Evolutionary conservation across 2,888 invertebrate species (phyloP).

Genomic region (Melipona beecheii): DNA sequence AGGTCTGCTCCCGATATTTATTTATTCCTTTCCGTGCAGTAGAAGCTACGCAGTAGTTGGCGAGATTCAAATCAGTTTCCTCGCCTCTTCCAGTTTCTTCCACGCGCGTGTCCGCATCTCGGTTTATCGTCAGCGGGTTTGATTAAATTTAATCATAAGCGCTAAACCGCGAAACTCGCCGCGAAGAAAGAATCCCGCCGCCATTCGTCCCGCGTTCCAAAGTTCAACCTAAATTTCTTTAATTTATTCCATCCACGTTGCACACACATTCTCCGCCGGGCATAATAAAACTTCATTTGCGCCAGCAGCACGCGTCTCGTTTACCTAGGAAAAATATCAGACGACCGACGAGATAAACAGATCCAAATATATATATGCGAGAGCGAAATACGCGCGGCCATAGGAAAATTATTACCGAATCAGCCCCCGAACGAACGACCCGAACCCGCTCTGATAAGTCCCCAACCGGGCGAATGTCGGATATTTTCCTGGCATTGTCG

Average conservation of each 20-base stretch:
- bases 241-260: not conserved
- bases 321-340: not conserved
- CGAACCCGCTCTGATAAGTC: conserved; percentile 15
- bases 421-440: not conserved
- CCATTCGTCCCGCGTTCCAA: too few species aligned
- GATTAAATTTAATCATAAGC: not conserved
- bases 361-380: not conserved
- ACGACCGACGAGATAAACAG: too few species aligned
- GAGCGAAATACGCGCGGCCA: not conserved
- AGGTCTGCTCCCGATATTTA: not conserved
- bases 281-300: not conserved
- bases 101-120: not conserved
- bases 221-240: not conserved
- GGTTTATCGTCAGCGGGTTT: not conserved
- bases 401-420: conserved; percentile 19
- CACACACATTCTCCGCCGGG: not conserved
- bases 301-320: not conserved
- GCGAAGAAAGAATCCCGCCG: too few species aligned
- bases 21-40: not conserved
- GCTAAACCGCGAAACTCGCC: not conserved
- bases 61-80: not conserved
- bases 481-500: conserved; percentile 7
- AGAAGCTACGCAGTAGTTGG: not conserved
- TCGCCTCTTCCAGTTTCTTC: not conserved
- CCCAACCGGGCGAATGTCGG: not conserved